Evolutionary conservation across 2,113 vertebrate species (phyloP).

Genomic region (Ptilorrhoa leucosticta): DNA sequence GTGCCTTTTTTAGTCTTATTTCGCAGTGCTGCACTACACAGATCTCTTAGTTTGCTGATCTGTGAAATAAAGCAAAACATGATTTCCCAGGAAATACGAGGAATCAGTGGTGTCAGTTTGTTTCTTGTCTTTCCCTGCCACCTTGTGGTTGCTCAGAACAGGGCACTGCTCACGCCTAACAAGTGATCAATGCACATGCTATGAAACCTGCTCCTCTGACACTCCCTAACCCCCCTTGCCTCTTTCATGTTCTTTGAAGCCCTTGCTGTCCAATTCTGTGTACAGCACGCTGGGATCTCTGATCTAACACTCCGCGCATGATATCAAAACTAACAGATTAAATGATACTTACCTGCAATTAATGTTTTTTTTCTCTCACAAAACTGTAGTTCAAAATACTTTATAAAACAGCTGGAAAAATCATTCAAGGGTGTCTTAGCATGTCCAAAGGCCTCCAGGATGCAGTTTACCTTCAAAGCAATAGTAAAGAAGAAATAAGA

Average conservation of each 20-base stretch:
- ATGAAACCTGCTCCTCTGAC: neutral
- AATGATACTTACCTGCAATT: constrained; percentile 75
- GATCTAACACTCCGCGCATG: too few species aligned
- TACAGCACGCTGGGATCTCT: neutral
- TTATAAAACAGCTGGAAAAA: constrained; percentile 87
- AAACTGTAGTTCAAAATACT: constrained; percentile 87
- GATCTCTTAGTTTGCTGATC: neutral
- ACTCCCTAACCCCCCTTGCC: accelerated
- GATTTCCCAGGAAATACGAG: accelerated
- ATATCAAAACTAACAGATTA: neutral
- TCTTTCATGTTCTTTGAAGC: neutral
- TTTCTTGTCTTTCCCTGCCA: neutral
- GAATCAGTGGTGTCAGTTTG: accelerated
- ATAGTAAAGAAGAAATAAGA: neutral
- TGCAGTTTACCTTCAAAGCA: constrained; percentile 77
- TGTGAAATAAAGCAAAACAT: accelerated
- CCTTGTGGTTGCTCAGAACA: neutral
- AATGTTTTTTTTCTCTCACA: constrained; percentile 80
- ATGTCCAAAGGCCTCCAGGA: constrained; percentile 92
- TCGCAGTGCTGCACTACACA: neutral
- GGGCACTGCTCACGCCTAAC: accelerated
- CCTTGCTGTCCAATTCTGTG: neutral
- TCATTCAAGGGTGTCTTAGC: constrained; percentile 85
- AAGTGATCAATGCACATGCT: accelerated
- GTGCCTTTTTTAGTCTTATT: neutral